These are phyloP conservation scores for Pogona vitticeps DNA, from an alignment of 2,113 vertebrate genomes.

Conservation along the genomic window DNA sequence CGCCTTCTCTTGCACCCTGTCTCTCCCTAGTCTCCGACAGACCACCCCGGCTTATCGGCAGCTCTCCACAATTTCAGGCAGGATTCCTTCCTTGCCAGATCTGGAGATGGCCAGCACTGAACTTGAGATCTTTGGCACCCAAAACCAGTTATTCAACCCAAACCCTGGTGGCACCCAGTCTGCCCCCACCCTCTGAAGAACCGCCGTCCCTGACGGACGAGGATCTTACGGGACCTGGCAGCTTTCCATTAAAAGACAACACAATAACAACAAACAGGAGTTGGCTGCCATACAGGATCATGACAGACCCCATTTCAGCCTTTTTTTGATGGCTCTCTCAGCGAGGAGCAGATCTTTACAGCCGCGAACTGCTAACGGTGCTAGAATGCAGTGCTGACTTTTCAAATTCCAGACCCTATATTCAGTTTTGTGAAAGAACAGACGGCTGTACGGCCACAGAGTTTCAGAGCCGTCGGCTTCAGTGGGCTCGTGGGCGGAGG, in stretches of 20 bases:
- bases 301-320: too few relatives aligned
- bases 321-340: conserved; percentile 2
- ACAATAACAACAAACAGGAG: too few relatives aligned
- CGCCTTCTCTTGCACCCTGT: too few relatives aligned
- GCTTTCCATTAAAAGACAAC: too few relatives aligned
- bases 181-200: background rate
- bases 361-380: conserved; percentile 28
- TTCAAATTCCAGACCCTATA: conserved; percentile 46
- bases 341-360: background rate
- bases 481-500: conserved; percentile 37
- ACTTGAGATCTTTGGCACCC: too few relatives aligned
- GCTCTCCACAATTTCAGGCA: background rate
- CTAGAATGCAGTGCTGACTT: conserved; percentile 39
- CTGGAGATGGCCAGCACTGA: background rate
- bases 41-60: too few relatives aligned
- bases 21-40: too few relatives aligned
- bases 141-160: background rate
- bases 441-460: conserved; percentile 5
- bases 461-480: conserved; percentile 15
- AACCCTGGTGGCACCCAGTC: background rate
- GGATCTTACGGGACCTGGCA: background rate
- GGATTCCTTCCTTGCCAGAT: background rate
- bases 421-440: conserved; percentile 31
- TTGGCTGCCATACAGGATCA: too few relatives aligned
- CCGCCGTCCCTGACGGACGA: background rate